Evolutionary conservation across 2,888 invertebrate species (phyloP), one percentile per base, ranked within the genome.

Genomic region (Ectemnius lituratus): DNA sequence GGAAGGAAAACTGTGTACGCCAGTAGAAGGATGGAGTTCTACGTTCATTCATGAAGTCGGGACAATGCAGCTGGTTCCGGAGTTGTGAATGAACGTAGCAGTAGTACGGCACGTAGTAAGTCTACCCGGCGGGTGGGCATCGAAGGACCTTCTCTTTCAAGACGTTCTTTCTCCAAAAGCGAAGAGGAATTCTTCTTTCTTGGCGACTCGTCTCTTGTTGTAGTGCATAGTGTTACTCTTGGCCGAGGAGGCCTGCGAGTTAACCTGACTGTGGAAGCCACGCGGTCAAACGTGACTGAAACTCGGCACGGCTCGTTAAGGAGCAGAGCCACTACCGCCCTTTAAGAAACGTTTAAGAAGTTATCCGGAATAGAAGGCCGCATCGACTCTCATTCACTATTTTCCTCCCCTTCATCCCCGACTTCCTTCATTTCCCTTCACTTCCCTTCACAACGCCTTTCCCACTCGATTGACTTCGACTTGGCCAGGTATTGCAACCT

Each of bases 271-370:
- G 37, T 37, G 37, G 69, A 63, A 71, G 67, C 70, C 64, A 68
- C 60, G 56, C 64, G 66, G 68, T 67, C 76, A 83, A 74, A 88
- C 84, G 86, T 85, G 88, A 84, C 82, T 76, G 70, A 79, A 79
- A 84, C 84, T 82, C 65, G 67, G 75, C 84, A 81, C 80, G 81
- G 80, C 82, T 80, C 75, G 86, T 86, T 84, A 84, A 81, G 75
- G 58, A 63, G 66, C 70, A 73, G 23, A 23, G 61, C 73, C 58
- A 69, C 75, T 62, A 68, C 58, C 75, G 59, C 73, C 80, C 79
- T 86, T 88, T 87, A 87, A 86, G 86, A 85, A 85, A 79, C 87
- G 80, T 87, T 88, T 88, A 87, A 87, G 85, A 86, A 86, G 84
- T 84, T 85, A 84, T 86, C 84, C 83, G 79, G 70, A 78, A 80